A percentile compares a stretch with the other conserved stretches of the same genome.
phyloP scores from a whole-genome alignment of 2,797 vertebrate species.

The Gymnopithys bicolor region DNA sequence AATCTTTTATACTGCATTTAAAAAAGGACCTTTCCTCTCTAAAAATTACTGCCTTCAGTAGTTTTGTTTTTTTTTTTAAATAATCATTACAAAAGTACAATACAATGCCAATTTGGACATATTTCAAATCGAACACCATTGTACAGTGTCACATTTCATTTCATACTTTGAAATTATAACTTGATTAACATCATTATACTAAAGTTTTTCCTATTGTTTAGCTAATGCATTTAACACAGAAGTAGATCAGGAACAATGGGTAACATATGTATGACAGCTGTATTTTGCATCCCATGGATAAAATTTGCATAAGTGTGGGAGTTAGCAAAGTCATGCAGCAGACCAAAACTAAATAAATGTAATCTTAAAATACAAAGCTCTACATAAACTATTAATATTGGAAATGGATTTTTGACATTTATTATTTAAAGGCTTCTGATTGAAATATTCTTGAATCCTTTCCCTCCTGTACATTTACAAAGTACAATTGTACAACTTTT shows the following conservation, averaged over 20 bases:
- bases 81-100: neutral
- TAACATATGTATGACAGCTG: neutral
- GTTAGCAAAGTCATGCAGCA: neutral
- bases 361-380: constrained; percentile 21
- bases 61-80: neutral
- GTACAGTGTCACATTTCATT: constrained; percentile 8
- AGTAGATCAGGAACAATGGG: constrained; percentile 29
- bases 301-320: constrained; percentile 42
- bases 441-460: constrained; percentile 22
- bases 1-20: neutral
- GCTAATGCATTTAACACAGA: constrained; percentile 22
- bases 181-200: constrained; percentile 16
- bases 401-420: constrained; percentile 34
- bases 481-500: neutral
- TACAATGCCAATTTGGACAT: neutral
- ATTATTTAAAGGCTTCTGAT: constrained; percentile 22
- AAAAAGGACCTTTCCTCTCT: neutral
- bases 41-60: neutral
- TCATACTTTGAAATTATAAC: neutral
- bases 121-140: constrained; percentile 18
- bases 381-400: constrained; percentile 12
- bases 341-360: constrained; percentile 33
- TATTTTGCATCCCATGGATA: constrained; percentile 30
- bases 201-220: constrained; percentile 3
- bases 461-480: neutral